Evolutionary conservation across 1,140 invertebrate species (phyloP).

Genomic region (Drosophila jambulina): DNA sequence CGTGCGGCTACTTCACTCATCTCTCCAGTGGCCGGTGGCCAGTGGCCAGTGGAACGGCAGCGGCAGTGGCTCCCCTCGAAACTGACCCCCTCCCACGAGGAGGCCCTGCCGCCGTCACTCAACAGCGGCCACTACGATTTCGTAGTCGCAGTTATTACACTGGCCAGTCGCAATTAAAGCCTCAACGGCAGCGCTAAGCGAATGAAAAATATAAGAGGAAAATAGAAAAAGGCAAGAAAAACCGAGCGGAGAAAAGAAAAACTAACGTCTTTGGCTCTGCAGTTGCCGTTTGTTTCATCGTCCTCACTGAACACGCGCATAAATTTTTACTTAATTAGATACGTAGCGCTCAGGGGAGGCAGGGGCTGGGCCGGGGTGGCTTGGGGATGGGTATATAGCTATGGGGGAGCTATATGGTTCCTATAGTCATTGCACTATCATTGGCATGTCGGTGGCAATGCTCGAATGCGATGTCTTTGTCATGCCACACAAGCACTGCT

Average conservation of each 20-base stretch:
- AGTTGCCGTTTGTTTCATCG: slow-evolving; percentile 78
- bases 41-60: slow-evolving; percentile 2
- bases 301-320: slow-evolving; percentile 81
- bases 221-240: background rate
- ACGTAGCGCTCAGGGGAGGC: slow-evolving; percentile 18
- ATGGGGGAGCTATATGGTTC: slow-evolving; percentile 2
- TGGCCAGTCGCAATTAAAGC: slow-evolving; percentile 68
- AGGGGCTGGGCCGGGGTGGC: background rate
- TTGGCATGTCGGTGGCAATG: slow-evolving; percentile 51
- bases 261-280: slow-evolving; percentile 68
- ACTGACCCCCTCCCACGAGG: slow-evolving; percentile 19
- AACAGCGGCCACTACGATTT: slow-evolving; percentile 48
- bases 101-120: slow-evolving; percentile 31
- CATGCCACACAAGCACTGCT: slow-evolving; percentile 26
- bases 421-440: slow-evolving; percentile 44
- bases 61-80: background rate
- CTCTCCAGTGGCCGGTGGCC: slow-evolving; percentile 35
- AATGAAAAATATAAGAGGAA: slow-evolving; percentile 15
- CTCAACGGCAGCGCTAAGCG: slow-evolving; percentile 51
- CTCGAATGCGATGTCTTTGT: slow-evolving; percentile 40
- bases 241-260: slow-evolving; percentile 31
- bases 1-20: slow-evolving; percentile 47
- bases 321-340: slow-evolving; percentile 80
- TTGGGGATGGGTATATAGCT: slow-evolving; percentile 7
- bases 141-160: slow-evolving; percentile 73